These are phyloP conservation scores for Scartelaos histophorus DNA, from an alignment of 2,113 vertebrate species.

Conservation along the genomic window DNA sequence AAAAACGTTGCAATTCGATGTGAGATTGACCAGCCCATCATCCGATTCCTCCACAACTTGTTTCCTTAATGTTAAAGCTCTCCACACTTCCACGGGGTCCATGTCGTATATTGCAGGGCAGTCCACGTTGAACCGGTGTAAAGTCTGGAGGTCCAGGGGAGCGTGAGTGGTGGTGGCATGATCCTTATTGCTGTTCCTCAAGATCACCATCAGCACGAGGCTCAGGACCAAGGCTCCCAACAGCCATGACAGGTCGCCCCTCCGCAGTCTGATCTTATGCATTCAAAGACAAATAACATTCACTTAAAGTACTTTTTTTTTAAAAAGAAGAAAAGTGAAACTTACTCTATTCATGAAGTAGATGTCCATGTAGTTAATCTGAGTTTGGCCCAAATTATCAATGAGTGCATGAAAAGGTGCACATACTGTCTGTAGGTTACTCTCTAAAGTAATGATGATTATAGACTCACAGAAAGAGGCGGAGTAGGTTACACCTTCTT, in stretches of 20 bases:
- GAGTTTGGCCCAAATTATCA: neutral
- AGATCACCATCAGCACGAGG: conserved; percentile 44
- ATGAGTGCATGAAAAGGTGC: neutral
- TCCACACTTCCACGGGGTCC: conserved; percentile 88
- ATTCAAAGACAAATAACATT: conserved; percentile 69
- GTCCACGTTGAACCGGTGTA: conserved; percentile 74
- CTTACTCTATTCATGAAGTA: neutral
- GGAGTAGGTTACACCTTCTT: neutral
- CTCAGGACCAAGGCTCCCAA: conserved; percentile 42
- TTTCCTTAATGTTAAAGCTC: conserved; percentile 82
- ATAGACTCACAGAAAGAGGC: neutral
- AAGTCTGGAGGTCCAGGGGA: conserved; percentile 57
- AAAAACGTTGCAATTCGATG: conserved; percentile 72
- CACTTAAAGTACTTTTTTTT: too few species aligned
- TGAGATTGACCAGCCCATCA: conserved; percentile 77
- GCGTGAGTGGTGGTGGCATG: conserved; percentile 58
- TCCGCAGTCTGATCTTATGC: conserved; percentile 44
- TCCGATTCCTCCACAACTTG: conserved; percentile 81
- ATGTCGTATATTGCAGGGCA: conserved; percentile 85
- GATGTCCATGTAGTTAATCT: neutral
- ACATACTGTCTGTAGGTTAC: neutral
- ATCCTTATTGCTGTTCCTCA: conserved; percentile 53
- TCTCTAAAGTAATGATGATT: neutral
- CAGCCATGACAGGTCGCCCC: conserved; percentile 28
- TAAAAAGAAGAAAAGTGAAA: neutral